A percentile compares a stretch with the other conserved stretches of the same genome.
These are phyloP conservation scores for Coelogynopora nodosa DNA, from an alignment of 2,888 invertebrate species.

Conservation along the genomic window DNA sequence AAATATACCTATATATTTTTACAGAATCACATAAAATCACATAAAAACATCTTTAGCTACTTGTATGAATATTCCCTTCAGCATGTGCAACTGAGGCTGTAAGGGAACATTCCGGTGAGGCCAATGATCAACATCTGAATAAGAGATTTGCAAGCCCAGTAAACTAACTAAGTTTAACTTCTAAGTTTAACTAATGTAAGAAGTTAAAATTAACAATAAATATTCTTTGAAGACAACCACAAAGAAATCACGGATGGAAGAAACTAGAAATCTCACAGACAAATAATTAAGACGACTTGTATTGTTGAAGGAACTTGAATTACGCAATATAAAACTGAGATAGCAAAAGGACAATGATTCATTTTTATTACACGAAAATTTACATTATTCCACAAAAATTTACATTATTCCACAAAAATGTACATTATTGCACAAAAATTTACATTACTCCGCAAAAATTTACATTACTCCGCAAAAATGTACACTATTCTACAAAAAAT, in stretches of 20 bases:
- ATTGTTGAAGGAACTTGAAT: neutral
- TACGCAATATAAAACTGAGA: neutral
- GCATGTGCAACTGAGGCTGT: slow-evolving; percentile 23
- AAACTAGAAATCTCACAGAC: slow-evolving; percentile 20
- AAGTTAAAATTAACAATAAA: neutral
- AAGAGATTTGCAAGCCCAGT: neutral
- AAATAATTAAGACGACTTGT: slow-evolving; percentile 2
- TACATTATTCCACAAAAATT: neutral
- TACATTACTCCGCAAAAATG: no score
- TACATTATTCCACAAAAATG: neutral
- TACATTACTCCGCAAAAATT: no score
- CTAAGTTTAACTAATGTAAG: slow-evolving; percentile 19
- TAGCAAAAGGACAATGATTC: slow-evolving; percentile 5
- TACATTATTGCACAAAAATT: no score
- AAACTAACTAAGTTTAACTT: neutral
- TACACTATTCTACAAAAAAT: no score
- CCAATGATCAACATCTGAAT: neutral
- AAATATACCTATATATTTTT: neutral
- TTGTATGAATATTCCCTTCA: slow-evolving; percentile 1
- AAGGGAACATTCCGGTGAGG: neutral
- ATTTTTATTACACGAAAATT: neutral
- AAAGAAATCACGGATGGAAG: neutral
- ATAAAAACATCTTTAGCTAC: neutral
- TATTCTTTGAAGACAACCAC: neutral
- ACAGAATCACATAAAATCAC: neutral